phyloP scores from a whole-genome alignment of 2,113 vertebrate genomes.

The Eleginops maclovinus region DNA sequence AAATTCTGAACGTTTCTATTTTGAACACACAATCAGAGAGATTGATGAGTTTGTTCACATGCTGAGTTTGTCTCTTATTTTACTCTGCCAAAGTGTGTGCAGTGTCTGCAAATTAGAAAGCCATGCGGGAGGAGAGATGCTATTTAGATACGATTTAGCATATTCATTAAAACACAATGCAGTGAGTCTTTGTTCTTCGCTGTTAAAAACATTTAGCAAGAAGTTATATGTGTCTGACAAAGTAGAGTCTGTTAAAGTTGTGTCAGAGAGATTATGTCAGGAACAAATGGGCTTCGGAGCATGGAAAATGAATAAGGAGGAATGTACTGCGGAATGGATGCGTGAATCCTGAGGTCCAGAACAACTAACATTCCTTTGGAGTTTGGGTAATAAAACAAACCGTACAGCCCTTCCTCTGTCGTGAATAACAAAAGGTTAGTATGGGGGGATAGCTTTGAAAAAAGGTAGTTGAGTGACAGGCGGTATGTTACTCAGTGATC shows the following conservation, averaged over 20 bases:
- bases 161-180: slow-evolving; percentile 8
- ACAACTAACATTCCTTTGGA: neutral
- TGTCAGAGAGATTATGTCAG: neutral
- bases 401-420: neutral
- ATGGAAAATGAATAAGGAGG: slow-evolving; percentile 8
- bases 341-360: slow-evolving; percentile 9
- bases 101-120: slow-evolving; percentile 4
- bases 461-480: neutral
- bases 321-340: neutral
- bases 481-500: slow-evolving; percentile 3
- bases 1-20: slow-evolving; percentile 1
- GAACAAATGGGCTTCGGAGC: neutral
- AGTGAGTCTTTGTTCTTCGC: neutral
- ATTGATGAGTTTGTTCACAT: slow-evolving; percentile 33
- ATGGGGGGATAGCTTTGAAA: too few relatives aligned
- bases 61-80: slow-evolving; percentile 6
- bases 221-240: neutral
- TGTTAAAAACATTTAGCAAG: neutral
- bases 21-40: slow-evolving; percentile 36
- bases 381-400: neutral
- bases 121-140: slow-evolving; percentile 2
- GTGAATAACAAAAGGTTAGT: neutral
- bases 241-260: neutral
- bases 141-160: slow-evolving; percentile 33
- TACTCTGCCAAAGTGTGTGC: neutral